Base-by-base conservation (phyloP, 2,797 vertebrate genomes). In the Huso huso region DNA sequence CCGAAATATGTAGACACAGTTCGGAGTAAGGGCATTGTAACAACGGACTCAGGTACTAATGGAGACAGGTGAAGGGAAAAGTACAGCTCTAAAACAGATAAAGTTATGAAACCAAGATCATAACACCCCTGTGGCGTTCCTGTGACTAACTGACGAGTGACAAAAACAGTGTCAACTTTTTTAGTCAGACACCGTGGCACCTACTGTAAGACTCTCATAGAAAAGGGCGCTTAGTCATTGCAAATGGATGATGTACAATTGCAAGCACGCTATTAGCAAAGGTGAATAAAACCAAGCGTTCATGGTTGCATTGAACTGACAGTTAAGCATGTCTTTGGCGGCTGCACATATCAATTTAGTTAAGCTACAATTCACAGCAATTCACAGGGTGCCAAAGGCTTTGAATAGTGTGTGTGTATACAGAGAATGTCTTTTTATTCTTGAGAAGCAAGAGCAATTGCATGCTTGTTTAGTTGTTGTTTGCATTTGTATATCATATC, bases 21-120 rank as follows among this genome's bases (percentile, higher is more conserved):
- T 65, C 62, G 64, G 51, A 67, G 53, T 9, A 52, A 61, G 74
- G 74, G 75, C 73, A 68, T 52, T 58, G 65, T 85, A 88, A 90
- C 87, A 72, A 89, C 78, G 86, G 80, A 80, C 77, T 82, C 79
- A 80, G 70, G 37, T 37, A 37, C 37, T 82, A 86, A 86, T 82
- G 77, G 76, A 83, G 80, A 74, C 73, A 79, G 76, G 81, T 83
- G 73, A 80, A 75, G 78, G 66, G 37, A 69, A 73, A 69, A 70
- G 66, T 68, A 67, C 69, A 78, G 74, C 75, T 78, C 77, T 76
- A 72, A 80, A 69, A 63, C 81, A 78, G 67, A 65, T 5, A 37
- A 62, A 51, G 66, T 60, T 59, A 68, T 18, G 53, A 55, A 61
- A 64, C 62, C 70, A 74, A 76, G 77, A 70, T 62, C 71, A 7